phyloP scores from a whole-genome alignment of 2,113 vertebrate species.

The Chaetorhynchus papuensis region DNA sequence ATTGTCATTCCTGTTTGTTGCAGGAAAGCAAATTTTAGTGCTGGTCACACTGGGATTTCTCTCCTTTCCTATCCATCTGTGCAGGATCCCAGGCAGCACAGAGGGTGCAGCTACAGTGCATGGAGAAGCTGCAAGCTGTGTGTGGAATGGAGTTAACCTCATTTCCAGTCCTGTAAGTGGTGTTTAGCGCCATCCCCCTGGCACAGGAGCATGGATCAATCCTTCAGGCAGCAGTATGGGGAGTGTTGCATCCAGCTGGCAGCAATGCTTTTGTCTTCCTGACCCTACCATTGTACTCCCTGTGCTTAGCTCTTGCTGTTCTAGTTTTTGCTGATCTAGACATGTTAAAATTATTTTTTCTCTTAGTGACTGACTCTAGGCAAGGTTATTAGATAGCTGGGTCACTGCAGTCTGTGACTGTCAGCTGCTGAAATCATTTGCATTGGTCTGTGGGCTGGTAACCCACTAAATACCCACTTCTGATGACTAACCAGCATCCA shows the following conservation, averaged over 20 bases:
- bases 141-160: neutral
- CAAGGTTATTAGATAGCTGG: neutral
- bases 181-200: neutral
- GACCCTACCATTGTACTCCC: neutral
- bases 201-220: neutral
- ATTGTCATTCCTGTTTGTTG: neutral
- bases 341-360: neutral
- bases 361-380: neutral
- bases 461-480: neutral
- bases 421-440: neutral
- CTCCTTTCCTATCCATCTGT: neutral
- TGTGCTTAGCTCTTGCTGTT: neutral
- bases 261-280: neutral
- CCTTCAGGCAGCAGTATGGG: neutral
- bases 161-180: neutral
- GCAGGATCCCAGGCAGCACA: neutral
- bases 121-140: neutral
- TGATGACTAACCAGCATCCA: neutral
- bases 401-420: neutral
- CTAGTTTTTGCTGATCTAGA: constrained; percentile 27
- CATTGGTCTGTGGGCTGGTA: neutral
- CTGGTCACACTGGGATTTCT: neutral
- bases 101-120: neutral
- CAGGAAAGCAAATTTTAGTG: neutral
- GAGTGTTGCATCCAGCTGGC: neutral